phyloP scores from a whole-genome alignment of 2,113 vertebrate species.

The Boleophthalmus pectinirostris region DNA sequence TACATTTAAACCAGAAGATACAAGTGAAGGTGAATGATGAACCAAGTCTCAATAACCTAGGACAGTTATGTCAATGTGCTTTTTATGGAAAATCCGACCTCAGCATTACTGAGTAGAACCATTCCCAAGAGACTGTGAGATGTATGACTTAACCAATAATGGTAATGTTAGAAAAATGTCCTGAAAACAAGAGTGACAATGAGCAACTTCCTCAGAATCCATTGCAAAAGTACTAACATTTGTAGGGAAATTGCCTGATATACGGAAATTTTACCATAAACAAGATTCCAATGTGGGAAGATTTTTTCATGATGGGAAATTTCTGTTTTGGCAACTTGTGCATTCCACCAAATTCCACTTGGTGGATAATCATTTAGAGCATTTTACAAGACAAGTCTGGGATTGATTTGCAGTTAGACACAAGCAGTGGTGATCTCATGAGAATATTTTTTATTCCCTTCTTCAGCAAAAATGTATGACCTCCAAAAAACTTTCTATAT shows the following conservation, averaged over 20 bases:
- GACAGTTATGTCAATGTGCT: background rate
- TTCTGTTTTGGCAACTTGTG: conserved; percentile 32
- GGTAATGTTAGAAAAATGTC: background rate
- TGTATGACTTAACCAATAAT: background rate
- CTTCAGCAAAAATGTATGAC: conserved; percentile 47
- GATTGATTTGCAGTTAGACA: conserved; percentile 44
- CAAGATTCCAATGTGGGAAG: conserved; percentile 45
- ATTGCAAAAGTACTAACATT: background rate
- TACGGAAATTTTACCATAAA: conserved; percentile 28
- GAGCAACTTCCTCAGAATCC: background rate
- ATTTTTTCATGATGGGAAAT: conserved; percentile 32
- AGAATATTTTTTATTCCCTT: conserved; percentile 67
- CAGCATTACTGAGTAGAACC: conserved; percentile 2
- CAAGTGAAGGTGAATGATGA: background rate
- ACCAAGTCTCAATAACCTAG: background rate
- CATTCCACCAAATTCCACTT: conserved; percentile 46
- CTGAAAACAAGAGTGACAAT: no score
- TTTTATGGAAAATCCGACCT: background rate
- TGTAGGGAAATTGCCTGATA: conserved; percentile 4
- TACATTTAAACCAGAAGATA: background rate
- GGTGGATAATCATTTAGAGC: conserved; percentile 46
- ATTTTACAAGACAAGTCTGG: conserved; percentile 58
- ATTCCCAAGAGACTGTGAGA: background rate
- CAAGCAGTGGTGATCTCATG: conserved; percentile 47
- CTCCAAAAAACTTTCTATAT: conserved; percentile 26